phyloP scores from a whole-genome alignment of 2,888 invertebrate genomes.

The Mylabris sibirica region DNA sequence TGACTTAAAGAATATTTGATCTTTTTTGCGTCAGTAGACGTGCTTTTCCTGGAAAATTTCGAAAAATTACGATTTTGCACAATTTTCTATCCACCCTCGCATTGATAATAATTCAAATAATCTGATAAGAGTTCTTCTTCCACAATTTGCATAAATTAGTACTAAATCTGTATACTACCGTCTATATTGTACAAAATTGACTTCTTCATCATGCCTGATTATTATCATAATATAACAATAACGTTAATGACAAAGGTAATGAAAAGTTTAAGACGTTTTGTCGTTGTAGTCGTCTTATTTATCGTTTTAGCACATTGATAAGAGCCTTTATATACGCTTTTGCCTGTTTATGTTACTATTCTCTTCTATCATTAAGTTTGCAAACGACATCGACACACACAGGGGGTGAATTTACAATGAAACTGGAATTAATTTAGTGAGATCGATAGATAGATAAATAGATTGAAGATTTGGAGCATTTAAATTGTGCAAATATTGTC shows the following conservation, averaged over 20 bases:
- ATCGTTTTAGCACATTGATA: background rate
- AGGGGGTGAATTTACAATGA: slow-evolving; percentile 50
- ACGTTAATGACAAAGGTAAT: background rate
- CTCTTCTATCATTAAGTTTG: background rate
- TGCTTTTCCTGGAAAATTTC: background rate
- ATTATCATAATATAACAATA: background rate
- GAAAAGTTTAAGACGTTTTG: background rate
- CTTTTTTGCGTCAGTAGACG: too few relatives aligned
- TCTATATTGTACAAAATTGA: background rate
- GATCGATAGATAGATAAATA: too few relatives aligned
- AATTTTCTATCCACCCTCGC: background rate
- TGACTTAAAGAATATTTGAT: too few relatives aligned
- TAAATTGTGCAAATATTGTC: slow-evolving; percentile 41
- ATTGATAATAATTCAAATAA: background rate
- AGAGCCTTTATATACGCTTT: too few relatives aligned
- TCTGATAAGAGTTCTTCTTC: background rate
- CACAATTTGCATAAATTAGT: slow-evolving; percentile 1
- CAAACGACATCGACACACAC: background rate
- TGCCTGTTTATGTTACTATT: background rate
- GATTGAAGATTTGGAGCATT: slow-evolving; percentile 48
- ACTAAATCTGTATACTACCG: background rate
- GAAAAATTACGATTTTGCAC: background rate
- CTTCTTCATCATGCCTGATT: background rate
- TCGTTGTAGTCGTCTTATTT: background rate
- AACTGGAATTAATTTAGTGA: slow-evolving; percentile 56